phyloP scores from a whole-genome alignment of 2,888 invertebrate genomes.

The Hydropsyche betteni region DNA sequence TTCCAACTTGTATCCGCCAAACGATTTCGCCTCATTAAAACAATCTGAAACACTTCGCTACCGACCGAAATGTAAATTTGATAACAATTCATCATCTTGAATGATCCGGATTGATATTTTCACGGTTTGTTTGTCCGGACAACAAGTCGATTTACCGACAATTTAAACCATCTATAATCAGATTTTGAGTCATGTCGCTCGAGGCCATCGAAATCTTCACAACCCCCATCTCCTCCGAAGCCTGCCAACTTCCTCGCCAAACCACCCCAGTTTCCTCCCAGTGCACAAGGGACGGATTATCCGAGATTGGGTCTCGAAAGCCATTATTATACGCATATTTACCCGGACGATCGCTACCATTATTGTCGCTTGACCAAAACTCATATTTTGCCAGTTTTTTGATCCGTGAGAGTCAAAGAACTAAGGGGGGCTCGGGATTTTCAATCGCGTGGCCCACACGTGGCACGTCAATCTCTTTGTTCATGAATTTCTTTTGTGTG shows the following conservation, averaged over 20 bases:
- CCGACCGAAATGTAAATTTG: not conserved
- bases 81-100: not conserved
- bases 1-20: too few relatives aligned
- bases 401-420: not conserved
- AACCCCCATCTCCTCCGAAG: not conserved
- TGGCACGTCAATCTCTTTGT: slow-evolving; percentile 36
- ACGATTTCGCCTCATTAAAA: too few relatives aligned
- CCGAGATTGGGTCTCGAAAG: slow-evolving; percentile 34
- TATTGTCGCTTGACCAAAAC: not conserved
- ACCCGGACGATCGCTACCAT: not conserved
- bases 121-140: not conserved
- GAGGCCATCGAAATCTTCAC: slow-evolving; percentile 19
- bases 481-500: slow-evolving; percentile 19
- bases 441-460: slow-evolving; percentile 45
- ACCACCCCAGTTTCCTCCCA: slow-evolving; percentile 2
- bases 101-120: too few relatives aligned
- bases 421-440: not conserved
- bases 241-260: too few relatives aligned
- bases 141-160: slow-evolving; percentile 30
- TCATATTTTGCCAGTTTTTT: not conserved
- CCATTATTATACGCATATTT: slow-evolving; percentile 33
- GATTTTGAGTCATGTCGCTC: slow-evolving; percentile 11
- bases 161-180: slow-evolving; percentile 32
- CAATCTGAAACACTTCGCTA: too few relatives aligned
- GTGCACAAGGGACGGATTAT: slow-evolving; percentile 30